Conservation (phyloP, 2,888 invertebrate species). For the Agrochola litura region DNA sequence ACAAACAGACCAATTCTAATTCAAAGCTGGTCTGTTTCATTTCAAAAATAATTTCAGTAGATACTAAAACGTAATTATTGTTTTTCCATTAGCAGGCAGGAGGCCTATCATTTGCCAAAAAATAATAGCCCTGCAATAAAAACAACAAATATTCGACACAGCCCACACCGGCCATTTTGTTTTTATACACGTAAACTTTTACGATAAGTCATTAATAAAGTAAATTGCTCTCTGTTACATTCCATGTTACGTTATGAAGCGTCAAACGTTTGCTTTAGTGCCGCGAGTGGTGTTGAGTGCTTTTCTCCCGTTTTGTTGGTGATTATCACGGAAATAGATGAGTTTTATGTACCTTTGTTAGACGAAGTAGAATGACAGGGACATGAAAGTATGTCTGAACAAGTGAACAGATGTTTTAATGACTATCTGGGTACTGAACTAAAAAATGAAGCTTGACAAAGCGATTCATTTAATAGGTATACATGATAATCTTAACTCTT, state of each 20-base stretch:
- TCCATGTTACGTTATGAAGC: constrained; percentile 52
- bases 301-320: constrained; percentile 28
- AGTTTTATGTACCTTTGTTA: constrained; percentile 21
- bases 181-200: constrained; percentile 70
- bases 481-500: no score
- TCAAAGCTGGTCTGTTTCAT: neutral
- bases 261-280: constrained; percentile 53
- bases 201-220: constrained; percentile 66
- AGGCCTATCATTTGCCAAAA: constrained; percentile 13
- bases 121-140: constrained; percentile 40
- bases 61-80: neutral
- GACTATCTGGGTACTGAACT: neutral
- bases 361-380: neutral
- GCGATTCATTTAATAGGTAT: neutral
- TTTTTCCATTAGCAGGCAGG: constrained; percentile 7
- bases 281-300: constrained; percentile 45
- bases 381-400: neutral
- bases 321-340: constrained; percentile 34
- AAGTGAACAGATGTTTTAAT: neutral
- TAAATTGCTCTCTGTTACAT: constrained; percentile 56
- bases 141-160: constrained; percentile 70
- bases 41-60: neutral
- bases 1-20: no score
- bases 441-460: neutral
- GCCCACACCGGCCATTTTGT: constrained; percentile 56